Evolutionary conservation across 2,113 vertebrate genomes (phyloP), one percentile per base, ranked within the genome.

Genomic region (Myrmophylax atrothorax): DNA sequence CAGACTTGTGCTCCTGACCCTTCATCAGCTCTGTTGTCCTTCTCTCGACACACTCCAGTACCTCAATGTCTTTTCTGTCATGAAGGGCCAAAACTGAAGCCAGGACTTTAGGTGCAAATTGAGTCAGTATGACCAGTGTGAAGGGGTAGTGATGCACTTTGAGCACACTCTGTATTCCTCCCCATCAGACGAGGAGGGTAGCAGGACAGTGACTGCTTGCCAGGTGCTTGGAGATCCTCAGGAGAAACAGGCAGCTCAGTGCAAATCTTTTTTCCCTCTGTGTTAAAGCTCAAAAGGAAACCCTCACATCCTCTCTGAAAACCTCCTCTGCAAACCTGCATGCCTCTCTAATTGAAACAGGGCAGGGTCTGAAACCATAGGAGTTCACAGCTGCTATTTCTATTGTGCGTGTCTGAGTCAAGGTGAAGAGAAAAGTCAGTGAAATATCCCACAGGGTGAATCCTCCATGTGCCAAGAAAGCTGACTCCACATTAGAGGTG

Each of bases 401-500:
- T 94, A 29, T 62, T 91, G 93, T 94, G 55, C 42, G 16, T 75
- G 76, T 84, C 68, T 94, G 69, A 96, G 85, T 90, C 92, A 96
- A 97, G 92, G 93, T 96, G 94, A 97, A 93, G 78, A 90, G 82
- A 96, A 91, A 93, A 96, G 92, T 96, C 92, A 95, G 79, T 42
- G 59, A 88, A 96, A 63, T 94, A 96, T 93, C 96, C 93, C 91
- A 95, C 89, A 90, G 93, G 94, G 93, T 85, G 87, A 96, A 89
- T 94, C 87, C 89, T 92, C 93, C 89, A 64, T 94, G 93, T 96
- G 93, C 89, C 94, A 96, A 90, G 75, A 94, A 96, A 94, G 75
- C 87, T 93, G 92, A 86, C 93, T 96, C 82, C 68, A 95, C 85
- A 94, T 96, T 96, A 97, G 96, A 97, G 92, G 93, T 97, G 95